A percentile compares a stretch with the other conserved stretches of the same genome.
Evolutionary conservation across 2,113 vertebrate species (phyloP).

Genomic region (Vombatus ursinus): DNA sequence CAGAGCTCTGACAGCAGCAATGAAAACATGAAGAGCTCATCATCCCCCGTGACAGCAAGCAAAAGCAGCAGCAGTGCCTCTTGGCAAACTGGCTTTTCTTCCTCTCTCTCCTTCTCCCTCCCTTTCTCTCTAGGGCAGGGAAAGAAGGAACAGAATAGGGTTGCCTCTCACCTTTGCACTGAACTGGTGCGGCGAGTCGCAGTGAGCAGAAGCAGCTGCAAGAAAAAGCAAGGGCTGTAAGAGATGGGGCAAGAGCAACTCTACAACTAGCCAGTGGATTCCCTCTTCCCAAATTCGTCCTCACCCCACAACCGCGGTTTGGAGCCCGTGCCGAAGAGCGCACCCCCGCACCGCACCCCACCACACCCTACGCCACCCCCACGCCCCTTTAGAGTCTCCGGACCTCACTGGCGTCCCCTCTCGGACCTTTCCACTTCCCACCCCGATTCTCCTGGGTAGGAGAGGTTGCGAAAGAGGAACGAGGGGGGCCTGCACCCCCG

Average conservation of each 20-base stretch:
- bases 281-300: not conserved
- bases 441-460: not conserved
- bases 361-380: not conserved
- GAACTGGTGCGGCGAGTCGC: not conserved
- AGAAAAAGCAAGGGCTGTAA: not conserved
- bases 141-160: not conserved
- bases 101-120: not conserved
- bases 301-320: not conserved
- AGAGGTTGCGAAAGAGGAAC: not conserved
- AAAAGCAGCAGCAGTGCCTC: not conserved
- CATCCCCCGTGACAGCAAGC: not conserved
- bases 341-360: not conserved
- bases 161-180: constrained; percentile 32
- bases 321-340: not conserved
- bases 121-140: not conserved
- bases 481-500: not conserved
- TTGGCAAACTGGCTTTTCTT: constrained; percentile 1
- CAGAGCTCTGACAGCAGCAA: not conserved
- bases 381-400: not conserved
- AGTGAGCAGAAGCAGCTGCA: not conserved
- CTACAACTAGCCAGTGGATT: not conserved
- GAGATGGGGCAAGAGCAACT: not conserved
- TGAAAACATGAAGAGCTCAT: not conserved
- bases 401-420: not conserved
- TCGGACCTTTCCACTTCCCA: not conserved